Conservation (phyloP, 2,888 invertebrate genomes). For the Tupiocoris notatus region DNA sequence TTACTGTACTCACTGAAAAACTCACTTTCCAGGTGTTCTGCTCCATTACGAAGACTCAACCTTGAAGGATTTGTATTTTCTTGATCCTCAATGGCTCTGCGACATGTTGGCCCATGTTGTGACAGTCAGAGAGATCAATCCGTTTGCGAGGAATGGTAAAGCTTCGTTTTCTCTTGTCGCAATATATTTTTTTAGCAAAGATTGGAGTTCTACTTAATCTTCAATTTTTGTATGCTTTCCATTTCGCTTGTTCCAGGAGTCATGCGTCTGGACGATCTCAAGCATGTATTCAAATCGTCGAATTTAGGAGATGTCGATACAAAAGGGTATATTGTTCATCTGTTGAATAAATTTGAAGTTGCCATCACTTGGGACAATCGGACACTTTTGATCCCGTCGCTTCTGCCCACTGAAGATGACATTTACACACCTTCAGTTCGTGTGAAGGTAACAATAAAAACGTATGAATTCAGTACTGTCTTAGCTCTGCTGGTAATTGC, state of each 20-base stretch:
- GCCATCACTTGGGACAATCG: constrained; percentile 94
- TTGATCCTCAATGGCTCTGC: constrained; percentile 98
- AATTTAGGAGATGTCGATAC: constrained; percentile 69
- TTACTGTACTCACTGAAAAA: no score
- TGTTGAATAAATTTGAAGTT: constrained; percentile 95
- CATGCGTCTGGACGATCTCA: constrained; percentile 90
- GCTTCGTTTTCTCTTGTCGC: no score
- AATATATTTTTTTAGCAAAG: no score
- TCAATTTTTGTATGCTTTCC: no score
- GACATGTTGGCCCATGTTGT: constrained; percentile 96
- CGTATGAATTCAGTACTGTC: no score
- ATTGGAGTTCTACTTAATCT: no score
- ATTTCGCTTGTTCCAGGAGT: constrained; percentile 61
- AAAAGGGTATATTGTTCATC: constrained; percentile 79
- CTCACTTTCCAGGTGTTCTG: constrained; percentile 72
- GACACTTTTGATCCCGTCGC: constrained; percentile 84
- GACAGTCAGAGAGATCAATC: constrained; percentile 95
- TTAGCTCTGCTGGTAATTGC: no score
- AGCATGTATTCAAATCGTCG: constrained; percentile 88
- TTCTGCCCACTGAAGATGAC: constrained; percentile 77
- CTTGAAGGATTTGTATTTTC: constrained; percentile 89
- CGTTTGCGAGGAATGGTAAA: constrained; percentile 80
- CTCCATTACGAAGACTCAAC: constrained; percentile 94
- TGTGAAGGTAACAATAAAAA: constrained; percentile 54
- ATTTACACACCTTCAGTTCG: constrained; percentile 58